Conservation (phyloP, 2,797 vertebrate species). For the Brotula barbata region DNA sequence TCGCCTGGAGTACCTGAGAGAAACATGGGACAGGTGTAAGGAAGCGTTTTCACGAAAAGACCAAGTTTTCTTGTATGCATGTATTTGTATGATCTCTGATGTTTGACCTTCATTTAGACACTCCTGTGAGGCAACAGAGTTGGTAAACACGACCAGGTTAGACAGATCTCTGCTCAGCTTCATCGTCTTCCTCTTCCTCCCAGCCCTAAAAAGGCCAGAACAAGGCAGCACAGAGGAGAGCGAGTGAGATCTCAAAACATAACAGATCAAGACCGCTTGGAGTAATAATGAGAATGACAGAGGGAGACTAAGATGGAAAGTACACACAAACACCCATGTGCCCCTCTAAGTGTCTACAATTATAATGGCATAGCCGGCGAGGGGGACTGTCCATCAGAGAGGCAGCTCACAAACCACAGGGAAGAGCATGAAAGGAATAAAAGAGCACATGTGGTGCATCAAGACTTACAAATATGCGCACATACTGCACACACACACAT, state of each 20-base stretch:
- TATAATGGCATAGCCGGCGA: conserved; percentile 27
- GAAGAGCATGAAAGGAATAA: conserved; percentile 63
- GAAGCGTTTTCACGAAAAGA: not conserved
- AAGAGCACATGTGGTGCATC: conserved; percentile 38
- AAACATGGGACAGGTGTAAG: conserved; percentile 9
- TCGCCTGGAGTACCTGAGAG: conserved; percentile 88
- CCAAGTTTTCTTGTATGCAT: conserved; percentile 1
- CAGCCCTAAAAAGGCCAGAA: conserved; percentile 73
- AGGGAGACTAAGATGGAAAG: conserved; percentile 1
- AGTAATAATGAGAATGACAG: not conserved
- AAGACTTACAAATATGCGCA: conserved; percentile 20
- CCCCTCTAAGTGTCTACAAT: conserved; percentile 31
- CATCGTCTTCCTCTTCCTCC: conserved; percentile 91
- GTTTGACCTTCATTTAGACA: conserved; percentile 89
- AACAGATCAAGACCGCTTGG: too few species aligned
- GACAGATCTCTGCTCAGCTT: conserved; percentile 96
- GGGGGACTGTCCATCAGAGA: conserved; percentile 44
- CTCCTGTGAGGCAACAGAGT: conserved; percentile 93
- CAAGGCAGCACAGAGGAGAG: not conserved
- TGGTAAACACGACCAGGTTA: conserved; percentile 94
- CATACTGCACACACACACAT: conserved; percentile 3
- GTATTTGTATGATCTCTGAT: not conserved
- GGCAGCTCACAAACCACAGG: conserved; percentile 55
- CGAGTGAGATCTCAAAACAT: not conserved
- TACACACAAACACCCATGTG: conserved; percentile 11